Evolutionary conservation across 1,140 invertebrate genomes (phyloP).

Genomic region (Apis laboriosa): DNA sequence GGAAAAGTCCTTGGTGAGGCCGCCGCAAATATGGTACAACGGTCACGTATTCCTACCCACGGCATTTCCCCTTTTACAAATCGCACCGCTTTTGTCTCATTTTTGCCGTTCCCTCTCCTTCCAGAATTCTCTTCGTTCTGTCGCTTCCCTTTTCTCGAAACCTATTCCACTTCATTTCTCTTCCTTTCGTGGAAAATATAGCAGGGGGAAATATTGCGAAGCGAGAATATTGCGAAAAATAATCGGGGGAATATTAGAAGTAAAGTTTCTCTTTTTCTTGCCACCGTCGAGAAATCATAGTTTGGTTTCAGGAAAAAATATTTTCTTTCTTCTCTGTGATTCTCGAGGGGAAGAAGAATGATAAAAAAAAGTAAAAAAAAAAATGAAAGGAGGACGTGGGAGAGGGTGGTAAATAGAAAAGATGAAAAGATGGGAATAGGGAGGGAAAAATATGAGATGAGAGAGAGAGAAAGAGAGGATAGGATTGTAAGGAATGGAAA

Average conservation of each 20-base stretch:
- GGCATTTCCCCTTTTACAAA: constrained; percentile 4
- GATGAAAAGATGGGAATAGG: too few species aligned
- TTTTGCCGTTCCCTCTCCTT: background rate
- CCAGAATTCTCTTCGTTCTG: background rate
- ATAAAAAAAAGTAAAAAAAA: background rate
- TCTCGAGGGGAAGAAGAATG: background rate
- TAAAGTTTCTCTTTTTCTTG: too few species aligned
- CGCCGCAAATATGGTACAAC: constrained; percentile 21
- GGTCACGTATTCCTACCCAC: constrained; percentile 29
- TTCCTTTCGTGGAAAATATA: background rate
- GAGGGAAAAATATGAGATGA: too few species aligned
- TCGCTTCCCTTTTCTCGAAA: background rate
- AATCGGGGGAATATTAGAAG: too few species aligned
- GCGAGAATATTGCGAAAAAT: too few species aligned
- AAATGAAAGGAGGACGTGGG: too few species aligned
- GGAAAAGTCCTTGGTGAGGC: constrained; percentile 4
- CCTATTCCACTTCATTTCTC: background rate
- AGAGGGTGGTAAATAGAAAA: too few species aligned
- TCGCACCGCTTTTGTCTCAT: constrained; percentile 26
- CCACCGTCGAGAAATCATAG: too few species aligned
- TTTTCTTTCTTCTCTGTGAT: background rate
- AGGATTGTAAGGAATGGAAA: too few species aligned
- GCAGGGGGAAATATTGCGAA: too few species aligned
- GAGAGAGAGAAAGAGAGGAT: too few species aligned
- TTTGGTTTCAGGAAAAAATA: too few species aligned